Base-by-base conservation (phyloP, 2,888 invertebrate species). In the Bombylius major region DNA sequence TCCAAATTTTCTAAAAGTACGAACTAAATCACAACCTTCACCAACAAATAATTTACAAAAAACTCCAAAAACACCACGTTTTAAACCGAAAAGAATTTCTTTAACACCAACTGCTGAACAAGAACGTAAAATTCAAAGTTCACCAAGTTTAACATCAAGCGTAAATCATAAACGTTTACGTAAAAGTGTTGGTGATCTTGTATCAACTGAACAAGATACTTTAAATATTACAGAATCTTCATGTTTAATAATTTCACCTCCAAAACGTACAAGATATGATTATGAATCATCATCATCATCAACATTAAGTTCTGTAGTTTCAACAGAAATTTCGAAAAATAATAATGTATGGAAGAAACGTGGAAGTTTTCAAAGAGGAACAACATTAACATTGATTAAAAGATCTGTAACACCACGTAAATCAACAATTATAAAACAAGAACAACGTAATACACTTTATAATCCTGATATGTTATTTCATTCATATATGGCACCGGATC, bases 401-500 rank as follows among this genome's bases (percentile, higher is more conserved):
- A 71, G 68, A 48, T 63, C 70, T 1, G n/a, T 62, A 4, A 70
- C 69, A 0, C 70, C 69, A 1, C 62, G 65, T 5, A 70, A 68
- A 58, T 5, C 4, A 11, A 11, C 8, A 8, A 23, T 23, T 23
- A 47, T 56, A 0, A 65, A 63, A 48, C 61, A 62, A 0, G 59
- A 61, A 53, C 59, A 66, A 1, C 65, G 69, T 0, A 67, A 42
- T 11, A 11, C 8, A 11, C 39, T 73, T 0, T 75, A 73, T 48
- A 71, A 74, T 58, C 67, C 72, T 0, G 70, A 72, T 47, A 66
- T 69, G 61, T 76, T 65, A 65, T 66, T 69, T 62, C 73, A 65
- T 60, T 65, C 69, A 14, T 71, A 69, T 48, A 76, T 75, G 23
- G 76, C 76, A 65, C 76, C 77, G 1, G 78, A 78, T 66, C 77